Conservation (phyloP, 2,888 invertebrate genomes). For the Phyllotreta striolata region DNA sequence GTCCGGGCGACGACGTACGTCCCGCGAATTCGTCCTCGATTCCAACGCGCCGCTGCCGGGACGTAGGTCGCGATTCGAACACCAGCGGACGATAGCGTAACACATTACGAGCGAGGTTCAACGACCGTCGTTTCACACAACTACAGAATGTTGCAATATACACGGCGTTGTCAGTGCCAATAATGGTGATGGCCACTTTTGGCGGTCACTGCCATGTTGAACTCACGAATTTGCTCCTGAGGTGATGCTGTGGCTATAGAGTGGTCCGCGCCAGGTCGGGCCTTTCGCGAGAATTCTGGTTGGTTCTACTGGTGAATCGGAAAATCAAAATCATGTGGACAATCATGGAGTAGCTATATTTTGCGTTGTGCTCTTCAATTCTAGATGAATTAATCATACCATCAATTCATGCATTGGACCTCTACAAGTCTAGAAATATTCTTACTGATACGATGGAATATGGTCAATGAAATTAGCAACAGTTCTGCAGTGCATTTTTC, state of each 20-base stretch:
- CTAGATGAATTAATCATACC: too few species aligned
- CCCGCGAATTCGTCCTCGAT: slow-evolving; percentile 31
- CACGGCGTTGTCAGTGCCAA: slow-evolving; percentile 44
- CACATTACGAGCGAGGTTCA: slow-evolving; percentile 60
- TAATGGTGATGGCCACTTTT: slow-evolving; percentile 48
- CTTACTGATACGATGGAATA: too few species aligned
- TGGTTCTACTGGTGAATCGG: too few species aligned
- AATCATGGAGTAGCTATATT: too few species aligned
- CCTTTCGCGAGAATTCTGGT: too few species aligned
- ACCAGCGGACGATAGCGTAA: slow-evolving; percentile 58
- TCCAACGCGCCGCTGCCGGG: slow-evolving; percentile 16
- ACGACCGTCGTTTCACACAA: slow-evolving; percentile 54
- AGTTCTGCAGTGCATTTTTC: too few species aligned
- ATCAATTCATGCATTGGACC: too few species aligned
- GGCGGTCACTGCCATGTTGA: slow-evolving; percentile 48
- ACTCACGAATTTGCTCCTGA: slow-evolving; percentile 41
- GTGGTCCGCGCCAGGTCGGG: slow-evolving; percentile 6
- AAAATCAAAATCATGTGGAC: too few species aligned
- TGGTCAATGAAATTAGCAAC: too few species aligned
- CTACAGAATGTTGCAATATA: slow-evolving; percentile 47
- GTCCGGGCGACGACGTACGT: slow-evolving; percentile 47
- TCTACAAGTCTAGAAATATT: too few species aligned
- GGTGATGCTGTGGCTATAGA: slow-evolving; percentile 33
- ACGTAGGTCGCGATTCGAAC: slow-evolving; percentile 39
- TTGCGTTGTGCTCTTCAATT: too few species aligned